A percentile compares a stretch with the other conserved stretches of the same genome.
Evolutionary conservation across 2,888 invertebrate species (phyloP).

Genomic region (Bibio marci): DNA sequence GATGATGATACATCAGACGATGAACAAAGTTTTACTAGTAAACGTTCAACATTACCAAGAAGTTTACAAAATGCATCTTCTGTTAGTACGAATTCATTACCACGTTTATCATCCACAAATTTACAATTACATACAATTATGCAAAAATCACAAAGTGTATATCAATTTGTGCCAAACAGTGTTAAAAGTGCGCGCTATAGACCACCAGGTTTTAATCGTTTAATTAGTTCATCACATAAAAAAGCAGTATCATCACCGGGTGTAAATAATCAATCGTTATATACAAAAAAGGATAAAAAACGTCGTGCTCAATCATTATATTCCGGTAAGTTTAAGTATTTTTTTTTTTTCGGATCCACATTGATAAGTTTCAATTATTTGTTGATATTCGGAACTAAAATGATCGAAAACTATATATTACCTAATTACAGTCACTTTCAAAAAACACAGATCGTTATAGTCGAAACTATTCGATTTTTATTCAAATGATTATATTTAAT

Average conservation of each 20-base stretch:
- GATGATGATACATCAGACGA: constrained; percentile 32
- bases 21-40: constrained; percentile 32
- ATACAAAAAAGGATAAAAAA: constrained; percentile 37
- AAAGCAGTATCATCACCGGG: constrained; percentile 61
- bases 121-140: constrained; percentile 26
- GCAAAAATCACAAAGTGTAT: constrained; percentile 46
- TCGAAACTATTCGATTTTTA: too few relatives aligned
- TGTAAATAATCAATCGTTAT: constrained; percentile 40
- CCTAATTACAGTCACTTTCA: too few relatives aligned
- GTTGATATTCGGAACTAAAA: constrained; percentile 7
- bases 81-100: constrained; percentile 55
- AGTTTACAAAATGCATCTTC: constrained; percentile 39
- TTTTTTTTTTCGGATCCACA: constrained; percentile 5
- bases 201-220: constrained; percentile 56
- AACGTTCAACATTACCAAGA: constrained; percentile 42
- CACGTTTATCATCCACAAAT: constrained; percentile 44
- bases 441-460: too few relatives aligned
- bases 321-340: constrained; percentile 37
- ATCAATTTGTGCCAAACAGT: constrained; percentile 39
- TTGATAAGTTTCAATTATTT: constrained; percentile 9
- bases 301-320: constrained; percentile 32
- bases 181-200: constrained; percentile 78
- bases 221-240: constrained; percentile 39
- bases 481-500: too few relatives aligned
- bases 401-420: neutral